These are phyloP conservation scores for Galerucella nymphaeae DNA, from an alignment of 2,888 invertebrate species.

Conservation along the genomic window DNA sequence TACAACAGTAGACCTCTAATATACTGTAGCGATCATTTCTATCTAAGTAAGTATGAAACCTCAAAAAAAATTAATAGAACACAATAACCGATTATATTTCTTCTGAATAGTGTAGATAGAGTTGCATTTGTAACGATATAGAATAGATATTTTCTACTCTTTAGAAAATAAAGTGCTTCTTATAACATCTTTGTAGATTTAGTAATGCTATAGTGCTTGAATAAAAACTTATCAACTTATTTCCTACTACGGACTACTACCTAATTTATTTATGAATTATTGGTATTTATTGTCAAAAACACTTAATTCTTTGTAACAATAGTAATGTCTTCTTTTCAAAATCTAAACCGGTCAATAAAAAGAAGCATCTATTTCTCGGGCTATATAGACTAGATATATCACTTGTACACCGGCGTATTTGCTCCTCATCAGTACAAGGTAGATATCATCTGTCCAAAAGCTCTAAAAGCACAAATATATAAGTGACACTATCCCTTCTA, in stretches of 20 bases:
- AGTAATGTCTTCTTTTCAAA: too few species aligned
- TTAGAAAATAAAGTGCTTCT: constrained; percentile 55
- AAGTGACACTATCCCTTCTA: too few species aligned
- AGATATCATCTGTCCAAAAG: too few species aligned
- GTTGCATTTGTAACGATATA: constrained; percentile 49
- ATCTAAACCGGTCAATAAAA: too few species aligned
- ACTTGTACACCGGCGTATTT: too few species aligned
- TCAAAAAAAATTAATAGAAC: background rate
- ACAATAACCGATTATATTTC: constrained; percentile 33
- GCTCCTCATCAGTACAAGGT: too few species aligned
- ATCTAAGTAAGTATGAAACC: constrained; percentile 32
- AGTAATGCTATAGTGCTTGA: constrained; percentile 57
- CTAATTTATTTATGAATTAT: background rate
- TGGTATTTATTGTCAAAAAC: background rate
- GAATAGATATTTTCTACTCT: constrained; percentile 39
- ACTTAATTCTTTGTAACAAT: too few species aligned
- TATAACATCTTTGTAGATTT: constrained; percentile 56
- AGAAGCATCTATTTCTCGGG: too few species aligned
- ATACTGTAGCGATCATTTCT: constrained; percentile 25
- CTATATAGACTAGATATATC: too few species aligned
- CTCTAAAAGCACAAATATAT: too few species aligned
- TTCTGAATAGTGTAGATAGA: constrained; percentile 44
- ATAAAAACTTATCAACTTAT: constrained; percentile 47
- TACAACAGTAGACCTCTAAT: constrained; percentile 35
- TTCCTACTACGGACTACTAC: constrained; percentile 4